Evolutionary conservation across 2,113 vertebrate genomes (phyloP).

Genomic region (Xenopus borealis): DNA sequence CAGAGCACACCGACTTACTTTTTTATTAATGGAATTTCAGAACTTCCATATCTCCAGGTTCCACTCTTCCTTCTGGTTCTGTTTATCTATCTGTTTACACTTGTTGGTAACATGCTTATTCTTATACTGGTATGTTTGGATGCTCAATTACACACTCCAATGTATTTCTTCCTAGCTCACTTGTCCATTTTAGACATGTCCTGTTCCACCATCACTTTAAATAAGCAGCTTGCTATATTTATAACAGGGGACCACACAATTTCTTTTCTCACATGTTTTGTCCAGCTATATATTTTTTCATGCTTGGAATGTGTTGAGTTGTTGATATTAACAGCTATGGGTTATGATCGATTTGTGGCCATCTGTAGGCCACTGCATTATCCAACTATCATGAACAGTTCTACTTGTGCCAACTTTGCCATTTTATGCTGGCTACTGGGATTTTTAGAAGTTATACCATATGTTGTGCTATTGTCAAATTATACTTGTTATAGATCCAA

Average conservation of each 20-base stretch:
- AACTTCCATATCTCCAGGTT: neutral
- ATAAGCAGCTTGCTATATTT: slow-evolving; percentile 30
- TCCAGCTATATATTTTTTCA: slow-evolving; percentile 27
- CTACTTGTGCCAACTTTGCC: slow-evolving; percentile 4
- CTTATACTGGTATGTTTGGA: slow-evolving; percentile 34
- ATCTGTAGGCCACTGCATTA: slow-evolving; percentile 39
- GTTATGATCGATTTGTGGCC: slow-evolving; percentile 32
- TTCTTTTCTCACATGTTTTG: slow-evolving; percentile 21
- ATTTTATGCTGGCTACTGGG: slow-evolving; percentile 47
- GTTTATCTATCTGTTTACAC: neutral
- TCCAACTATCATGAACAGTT: slow-evolving; percentile 16
- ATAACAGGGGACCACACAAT: slow-evolving; percentile 24
- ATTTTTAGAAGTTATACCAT: neutral
- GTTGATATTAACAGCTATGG: slow-evolving; percentile 39
- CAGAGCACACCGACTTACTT: neutral
- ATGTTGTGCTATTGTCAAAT: neutral
- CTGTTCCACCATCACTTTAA: slow-evolving; percentile 33
- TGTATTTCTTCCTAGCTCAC: slow-evolving; percentile 50
- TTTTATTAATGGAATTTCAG: neutral
- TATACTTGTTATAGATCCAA: neutral
- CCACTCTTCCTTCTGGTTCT: neutral
- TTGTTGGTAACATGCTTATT: neutral
- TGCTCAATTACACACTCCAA: slow-evolving; percentile 19
- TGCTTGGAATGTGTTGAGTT: slow-evolving; percentile 24
- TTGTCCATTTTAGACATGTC: slow-evolving; percentile 40